Conservation (phyloP, 2,113 vertebrate genomes). For the Acrocephalus kingi region DNA sequence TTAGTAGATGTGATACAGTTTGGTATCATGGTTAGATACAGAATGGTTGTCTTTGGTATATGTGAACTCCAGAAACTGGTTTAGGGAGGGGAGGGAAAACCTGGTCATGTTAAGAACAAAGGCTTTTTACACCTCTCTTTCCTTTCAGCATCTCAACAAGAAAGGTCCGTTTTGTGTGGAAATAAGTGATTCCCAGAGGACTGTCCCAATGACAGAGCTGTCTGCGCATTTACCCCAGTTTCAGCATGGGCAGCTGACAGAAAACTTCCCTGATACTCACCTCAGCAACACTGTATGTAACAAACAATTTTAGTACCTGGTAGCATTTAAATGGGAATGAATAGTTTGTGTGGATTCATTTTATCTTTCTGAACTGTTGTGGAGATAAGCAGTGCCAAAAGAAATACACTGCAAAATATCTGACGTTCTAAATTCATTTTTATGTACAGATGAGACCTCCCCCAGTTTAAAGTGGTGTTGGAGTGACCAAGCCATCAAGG, state of each 20-base stretch:
- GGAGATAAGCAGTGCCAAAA: background rate
- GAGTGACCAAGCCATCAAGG: background rate
- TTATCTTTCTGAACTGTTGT: background rate
- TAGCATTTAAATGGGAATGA: background rate
- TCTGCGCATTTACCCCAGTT: constrained; percentile 81
- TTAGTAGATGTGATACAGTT: background rate
- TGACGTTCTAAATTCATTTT: background rate
- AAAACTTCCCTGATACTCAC: constrained; percentile 76
- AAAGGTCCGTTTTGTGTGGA: constrained; percentile 12
- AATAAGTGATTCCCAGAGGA: constrained; percentile 45
- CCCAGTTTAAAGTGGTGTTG: background rate
- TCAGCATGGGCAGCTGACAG: constrained; percentile 81
- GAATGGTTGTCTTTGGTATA: constrained; percentile 25
- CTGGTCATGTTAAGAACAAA: background rate
- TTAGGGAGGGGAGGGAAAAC: background rate
- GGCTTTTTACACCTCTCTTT: constrained; percentile 50
- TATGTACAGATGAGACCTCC: background rate
- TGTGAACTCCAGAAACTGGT: background rate
- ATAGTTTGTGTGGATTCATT: background rate
- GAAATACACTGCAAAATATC: background rate
- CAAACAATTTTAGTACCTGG: background rate
- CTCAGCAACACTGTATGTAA: constrained; percentile 74
- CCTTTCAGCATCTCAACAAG: constrained; percentile 67
- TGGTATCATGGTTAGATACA: background rate
- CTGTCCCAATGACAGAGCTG: constrained; percentile 80